Conservation (phyloP, 2,113 vertebrate species). For the Zingel zingel region DNA sequence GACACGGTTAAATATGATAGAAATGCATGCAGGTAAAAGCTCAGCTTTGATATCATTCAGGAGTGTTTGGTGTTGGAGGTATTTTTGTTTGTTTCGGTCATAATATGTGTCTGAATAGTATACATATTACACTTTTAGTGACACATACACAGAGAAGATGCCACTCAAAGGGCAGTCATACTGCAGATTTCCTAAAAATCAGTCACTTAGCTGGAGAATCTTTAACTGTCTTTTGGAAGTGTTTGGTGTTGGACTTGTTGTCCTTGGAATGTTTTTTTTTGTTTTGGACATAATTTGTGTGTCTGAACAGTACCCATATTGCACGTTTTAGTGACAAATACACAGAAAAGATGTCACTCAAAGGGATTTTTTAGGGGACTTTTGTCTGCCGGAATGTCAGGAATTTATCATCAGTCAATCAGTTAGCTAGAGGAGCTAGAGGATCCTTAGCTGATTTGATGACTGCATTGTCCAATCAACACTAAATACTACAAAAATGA, state of each 20-base stretch:
- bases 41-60: neutral
- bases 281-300: neutral
- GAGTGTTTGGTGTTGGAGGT: neutral
- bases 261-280: too few species aligned
- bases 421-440: neutral
- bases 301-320: neutral
- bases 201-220: too few species aligned
- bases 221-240: too few species aligned
- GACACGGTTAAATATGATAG: slow-evolving; percentile 19
- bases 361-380: neutral
- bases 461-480: neutral
- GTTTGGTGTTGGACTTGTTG: neutral
- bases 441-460: neutral
- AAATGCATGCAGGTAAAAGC: slow-evolving; percentile 14
- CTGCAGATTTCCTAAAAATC: too few species aligned
- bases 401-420: neutral
- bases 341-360: neutral
- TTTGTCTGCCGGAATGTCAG: neutral
- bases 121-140: too few species aligned
- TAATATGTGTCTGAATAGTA: neutral
- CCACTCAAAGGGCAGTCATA: neutral
- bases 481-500: neutral
- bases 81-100: too few species aligned
- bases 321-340: neutral
- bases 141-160: neutral